phyloP scores from a whole-genome alignment of 2,113 vertebrate genomes.

The Pseudolaguvia tuberculata region DNA sequence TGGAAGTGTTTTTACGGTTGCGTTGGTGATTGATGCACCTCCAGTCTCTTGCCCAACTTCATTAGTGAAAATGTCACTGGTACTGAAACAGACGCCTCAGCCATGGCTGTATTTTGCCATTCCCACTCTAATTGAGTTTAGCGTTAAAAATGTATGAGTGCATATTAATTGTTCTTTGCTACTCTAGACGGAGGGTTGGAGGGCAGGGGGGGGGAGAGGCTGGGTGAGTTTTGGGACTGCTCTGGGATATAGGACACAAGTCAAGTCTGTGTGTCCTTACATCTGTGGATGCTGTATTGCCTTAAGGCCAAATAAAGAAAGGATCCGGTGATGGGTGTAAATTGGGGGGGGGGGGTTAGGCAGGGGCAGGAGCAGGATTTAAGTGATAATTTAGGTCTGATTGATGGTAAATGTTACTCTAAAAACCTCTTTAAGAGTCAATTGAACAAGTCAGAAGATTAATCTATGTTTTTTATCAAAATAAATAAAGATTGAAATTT shows the following conservation, averaged over 20 bases:
- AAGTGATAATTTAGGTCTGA: constrained; percentile 44
- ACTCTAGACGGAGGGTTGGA: constrained; percentile 12
- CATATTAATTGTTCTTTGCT: constrained; percentile 56
- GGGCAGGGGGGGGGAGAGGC: constrained; percentile 20
- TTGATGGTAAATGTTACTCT: constrained; percentile 42
- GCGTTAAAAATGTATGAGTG: constrained; percentile 61
- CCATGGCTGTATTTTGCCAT: constrained; percentile 54
- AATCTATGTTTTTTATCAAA: too few species aligned
- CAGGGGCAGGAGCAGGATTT: too few species aligned
- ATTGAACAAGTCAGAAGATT: constrained; percentile 51
- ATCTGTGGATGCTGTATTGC: constrained; percentile 15
- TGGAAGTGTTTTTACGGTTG: constrained; percentile 3
- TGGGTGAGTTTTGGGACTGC: constrained; percentile 37
- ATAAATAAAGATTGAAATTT: too few species aligned
- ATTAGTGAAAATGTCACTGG: constrained; percentile 60
- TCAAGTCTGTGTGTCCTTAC: constrained; percentile 34
- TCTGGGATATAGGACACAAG: constrained; percentile 34
- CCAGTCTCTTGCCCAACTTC: constrained; percentile 47
- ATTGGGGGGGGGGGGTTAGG: background rate
- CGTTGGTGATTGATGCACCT: constrained; percentile 54
- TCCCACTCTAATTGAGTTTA: constrained; percentile 55
- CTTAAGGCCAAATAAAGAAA: constrained; percentile 41
- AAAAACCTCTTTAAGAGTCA: constrained; percentile 52
- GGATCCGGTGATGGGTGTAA: background rate
- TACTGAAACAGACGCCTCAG: constrained; percentile 46